Evolutionary conservation across 2,113 vertebrate genomes (phyloP).

Genomic region (Vulpes ferrilata): DNA sequence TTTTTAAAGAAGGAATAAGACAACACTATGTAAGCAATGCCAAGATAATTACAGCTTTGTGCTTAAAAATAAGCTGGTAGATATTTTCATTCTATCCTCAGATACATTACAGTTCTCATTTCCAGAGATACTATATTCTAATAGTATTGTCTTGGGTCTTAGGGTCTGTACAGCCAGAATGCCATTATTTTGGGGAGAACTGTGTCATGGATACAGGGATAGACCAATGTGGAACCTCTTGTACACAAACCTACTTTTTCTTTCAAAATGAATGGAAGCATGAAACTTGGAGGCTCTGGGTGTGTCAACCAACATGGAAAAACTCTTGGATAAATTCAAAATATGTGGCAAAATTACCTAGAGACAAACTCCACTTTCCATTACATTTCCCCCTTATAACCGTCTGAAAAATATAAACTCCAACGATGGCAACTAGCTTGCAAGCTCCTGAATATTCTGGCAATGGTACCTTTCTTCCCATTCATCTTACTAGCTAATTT

Average conservation of each 20-base stretch:
- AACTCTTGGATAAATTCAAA: not conserved
- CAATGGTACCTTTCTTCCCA: not conserved
- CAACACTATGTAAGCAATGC: slow-evolving; percentile 61
- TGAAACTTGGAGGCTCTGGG: not conserved
- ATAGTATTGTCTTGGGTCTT: not conserved
- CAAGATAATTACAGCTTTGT: slow-evolving; percentile 65
- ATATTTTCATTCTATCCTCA: slow-evolving; percentile 51
- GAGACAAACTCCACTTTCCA: not conserved
- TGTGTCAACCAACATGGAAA: not conserved
- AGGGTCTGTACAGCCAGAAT: not conserved
- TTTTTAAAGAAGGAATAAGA: slow-evolving; percentile 51
- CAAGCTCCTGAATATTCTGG: not conserved
- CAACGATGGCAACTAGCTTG: not conserved
- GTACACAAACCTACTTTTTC: not conserved
- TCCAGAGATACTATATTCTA: not conserved
- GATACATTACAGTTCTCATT: not conserved
- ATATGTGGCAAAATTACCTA: not conserved
- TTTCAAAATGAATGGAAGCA: slow-evolving; percentile 47
- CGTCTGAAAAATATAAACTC: not conserved
- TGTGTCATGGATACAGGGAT: not conserved
- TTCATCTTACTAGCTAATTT: not conserved
- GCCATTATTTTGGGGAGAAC: slow-evolving; percentile 9
- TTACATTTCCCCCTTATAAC: not conserved
- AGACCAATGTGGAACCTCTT: not conserved
- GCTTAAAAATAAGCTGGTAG: slow-evolving; percentile 62